Evolutionary conservation across 2,797 vertebrate species (phyloP).

Genomic region (Sebastes melanostomus): DNA sequence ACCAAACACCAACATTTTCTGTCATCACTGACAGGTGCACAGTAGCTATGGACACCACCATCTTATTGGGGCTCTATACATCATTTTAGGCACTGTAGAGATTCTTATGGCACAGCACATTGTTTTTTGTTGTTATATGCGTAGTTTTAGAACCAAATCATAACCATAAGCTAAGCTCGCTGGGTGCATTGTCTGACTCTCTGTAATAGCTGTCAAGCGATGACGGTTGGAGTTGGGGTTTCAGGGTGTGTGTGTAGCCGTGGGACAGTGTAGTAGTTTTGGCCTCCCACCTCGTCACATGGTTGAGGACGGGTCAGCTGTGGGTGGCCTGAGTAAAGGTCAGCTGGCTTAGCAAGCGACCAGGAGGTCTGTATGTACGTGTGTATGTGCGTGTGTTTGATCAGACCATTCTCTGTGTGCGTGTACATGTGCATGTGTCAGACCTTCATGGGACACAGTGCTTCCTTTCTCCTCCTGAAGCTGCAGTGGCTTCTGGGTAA

Average conservation of each 20-base stretch:
- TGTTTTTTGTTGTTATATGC: neutral
- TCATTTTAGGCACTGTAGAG: neutral
- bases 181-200: neutral
- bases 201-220: neutral
- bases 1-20: neutral
- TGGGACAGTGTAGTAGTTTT: slow-evolving; percentile 48
- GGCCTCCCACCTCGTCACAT: slow-evolving; percentile 73
- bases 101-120: neutral
- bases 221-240: neutral
- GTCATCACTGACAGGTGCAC: neutral
- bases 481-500: slow-evolving; percentile 70
- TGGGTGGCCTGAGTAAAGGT: slow-evolving; percentile 76
- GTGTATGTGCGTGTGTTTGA: slow-evolving; percentile 20
- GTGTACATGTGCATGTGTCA: slow-evolving; percentile 41
- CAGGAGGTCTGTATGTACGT: slow-evolving; percentile 44
- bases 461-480: slow-evolving; percentile 66
- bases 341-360: slow-evolving; percentile 69
- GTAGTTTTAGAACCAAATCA: neutral
- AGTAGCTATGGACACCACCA: neutral
- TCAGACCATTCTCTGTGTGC: slow-evolving; percentile 4
- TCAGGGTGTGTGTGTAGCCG: neutral
- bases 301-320: slow-evolving; percentile 59
- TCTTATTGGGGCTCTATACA: neutral
- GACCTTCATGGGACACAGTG: slow-evolving; percentile 58
- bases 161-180: neutral